Evolutionary conservation across 2,113 vertebrate species (phyloP).

Genomic region (Oreotrochilus melanogaster): DNA sequence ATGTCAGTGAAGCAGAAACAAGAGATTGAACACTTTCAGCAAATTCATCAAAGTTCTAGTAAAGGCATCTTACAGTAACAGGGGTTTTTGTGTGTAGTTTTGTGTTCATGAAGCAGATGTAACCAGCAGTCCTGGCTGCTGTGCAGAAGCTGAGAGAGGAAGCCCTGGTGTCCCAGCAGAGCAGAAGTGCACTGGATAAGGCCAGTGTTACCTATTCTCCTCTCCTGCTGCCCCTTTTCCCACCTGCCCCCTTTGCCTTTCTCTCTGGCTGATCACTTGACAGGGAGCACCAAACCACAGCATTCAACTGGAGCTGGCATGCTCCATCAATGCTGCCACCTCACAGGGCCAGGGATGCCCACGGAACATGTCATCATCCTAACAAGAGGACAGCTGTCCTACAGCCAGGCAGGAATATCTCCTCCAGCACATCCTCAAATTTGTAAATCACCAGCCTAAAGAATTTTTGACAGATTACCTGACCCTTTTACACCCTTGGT

Average conservation of each 20-base stretch:
- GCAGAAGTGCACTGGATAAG: accelerated
- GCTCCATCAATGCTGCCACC: accelerated
- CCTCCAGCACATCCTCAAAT: neutral
- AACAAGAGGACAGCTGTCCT: neutral
- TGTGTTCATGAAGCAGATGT: neutral
- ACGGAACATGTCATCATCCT: neutral
- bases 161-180: accelerated
- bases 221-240: accelerated
- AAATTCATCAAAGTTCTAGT: neutral
- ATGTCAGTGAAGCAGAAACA: neutral
- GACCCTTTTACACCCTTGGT: neutral
- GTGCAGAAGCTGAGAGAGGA: neutral
- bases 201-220: neutral
- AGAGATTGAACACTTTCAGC: neutral
- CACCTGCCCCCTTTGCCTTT: neutral
- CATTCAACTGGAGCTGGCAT: accelerated
- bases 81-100: neutral
- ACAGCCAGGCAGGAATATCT: neutral
- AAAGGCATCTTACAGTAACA: neutral
- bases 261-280: neutral
- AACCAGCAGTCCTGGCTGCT: neutral
- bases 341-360: accelerated
- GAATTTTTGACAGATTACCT: neutral
- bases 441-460: neutral
- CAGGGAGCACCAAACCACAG: neutral